Percentiles rank a stretch among this genome's conserved stretches.
Evolutionary conservation across 2,113 vertebrate species (phyloP).

Genomic region (Prolemur simus): DNA sequence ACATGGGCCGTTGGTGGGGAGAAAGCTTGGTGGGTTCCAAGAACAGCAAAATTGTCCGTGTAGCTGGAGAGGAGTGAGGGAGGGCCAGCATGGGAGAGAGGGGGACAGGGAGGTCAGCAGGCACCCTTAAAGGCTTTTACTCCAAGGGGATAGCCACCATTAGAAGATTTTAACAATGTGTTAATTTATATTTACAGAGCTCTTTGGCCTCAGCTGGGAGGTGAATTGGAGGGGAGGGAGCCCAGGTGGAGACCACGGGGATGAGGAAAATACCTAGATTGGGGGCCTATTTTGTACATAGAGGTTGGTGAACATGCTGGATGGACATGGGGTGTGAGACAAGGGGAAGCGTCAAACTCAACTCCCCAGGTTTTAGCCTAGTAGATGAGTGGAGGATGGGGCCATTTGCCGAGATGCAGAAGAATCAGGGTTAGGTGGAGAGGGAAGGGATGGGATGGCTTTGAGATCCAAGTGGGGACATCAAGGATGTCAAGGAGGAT

Average conservation of each 20-base stretch:
- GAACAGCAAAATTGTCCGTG: not conserved
- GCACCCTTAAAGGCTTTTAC: not conserved
- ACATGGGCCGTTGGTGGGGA: not conserved
- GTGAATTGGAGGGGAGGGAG: not conserved
- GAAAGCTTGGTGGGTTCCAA: not conserved
- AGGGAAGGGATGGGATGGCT: not conserved
- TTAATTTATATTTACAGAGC: not conserved
- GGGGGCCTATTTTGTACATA: not conserved
- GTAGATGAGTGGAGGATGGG: not conserved
- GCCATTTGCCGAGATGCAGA: not conserved
- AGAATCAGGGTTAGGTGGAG: not conserved
- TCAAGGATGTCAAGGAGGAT: not conserved
- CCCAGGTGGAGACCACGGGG: not conserved
- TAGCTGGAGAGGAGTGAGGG: not conserved
- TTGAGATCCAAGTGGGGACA: not conserved
- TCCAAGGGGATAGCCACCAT: not conserved
- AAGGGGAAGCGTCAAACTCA: not conserved
- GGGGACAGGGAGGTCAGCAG: not conserved
- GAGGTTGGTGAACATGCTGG: not conserved
- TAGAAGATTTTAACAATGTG: not conserved
- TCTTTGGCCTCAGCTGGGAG: not conserved
- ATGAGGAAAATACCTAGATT: not conserved
- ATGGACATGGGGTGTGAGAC: not conserved
- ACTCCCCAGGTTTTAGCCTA: not conserved
- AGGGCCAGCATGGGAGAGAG: not conserved